Conservation (phyloP, 1,140 invertebrate genomes). For the Bombus superbus region DNA sequence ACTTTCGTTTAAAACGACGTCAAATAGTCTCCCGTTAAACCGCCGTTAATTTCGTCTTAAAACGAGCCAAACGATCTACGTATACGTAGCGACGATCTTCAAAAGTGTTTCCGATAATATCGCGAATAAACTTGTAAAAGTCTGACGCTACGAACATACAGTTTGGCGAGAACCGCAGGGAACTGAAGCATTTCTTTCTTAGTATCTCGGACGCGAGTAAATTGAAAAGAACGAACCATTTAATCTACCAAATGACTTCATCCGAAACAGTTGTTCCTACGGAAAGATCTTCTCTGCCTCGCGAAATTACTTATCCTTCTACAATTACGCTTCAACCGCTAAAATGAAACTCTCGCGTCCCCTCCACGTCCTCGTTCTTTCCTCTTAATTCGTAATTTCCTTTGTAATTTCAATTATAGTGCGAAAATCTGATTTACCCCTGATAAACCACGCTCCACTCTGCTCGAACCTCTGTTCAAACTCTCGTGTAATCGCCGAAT, state of each 20-base stretch:
- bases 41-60: background rate
- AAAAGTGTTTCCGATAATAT: background rate
- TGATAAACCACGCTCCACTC: background rate
- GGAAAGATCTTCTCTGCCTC: conserved; percentile 3
- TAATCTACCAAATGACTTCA: conserved; percentile 36
- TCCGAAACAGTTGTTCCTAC: background rate
- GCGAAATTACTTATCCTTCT: conserved; percentile 34
- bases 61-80: background rate
- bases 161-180: background rate
- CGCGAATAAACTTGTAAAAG: background rate
- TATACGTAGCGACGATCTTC: background rate
- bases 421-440: background rate
- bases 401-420: background rate
- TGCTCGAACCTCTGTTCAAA: too few species aligned
- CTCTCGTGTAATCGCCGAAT: background rate
- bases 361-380: background rate
- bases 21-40: background rate
- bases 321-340: conserved; percentile 29
- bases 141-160: background rate
- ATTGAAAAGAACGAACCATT: conserved; percentile 30
- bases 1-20: background rate
- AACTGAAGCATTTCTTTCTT: background rate
- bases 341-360: conserved; percentile 16
- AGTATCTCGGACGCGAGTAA: background rate
- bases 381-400: conserved; percentile 12